These are phyloP conservation scores for Manis crassicaudata DNA, from an alignment of 2,797 vertebrate genomes.

Conservation along the genomic window DNA sequence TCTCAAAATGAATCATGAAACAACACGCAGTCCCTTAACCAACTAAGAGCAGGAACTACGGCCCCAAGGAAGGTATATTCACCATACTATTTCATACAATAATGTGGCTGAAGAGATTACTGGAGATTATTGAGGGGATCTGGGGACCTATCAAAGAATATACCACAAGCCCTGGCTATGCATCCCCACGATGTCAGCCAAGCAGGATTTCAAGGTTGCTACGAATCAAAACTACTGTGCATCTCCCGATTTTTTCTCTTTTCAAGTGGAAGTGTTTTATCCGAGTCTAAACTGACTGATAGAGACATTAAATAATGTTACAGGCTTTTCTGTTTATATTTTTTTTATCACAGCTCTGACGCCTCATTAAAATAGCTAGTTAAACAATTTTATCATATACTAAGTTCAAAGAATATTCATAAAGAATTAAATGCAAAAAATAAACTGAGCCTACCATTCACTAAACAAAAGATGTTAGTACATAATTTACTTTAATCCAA, in stretches of 20 bases:
- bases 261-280: background rate
- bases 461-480: background rate
- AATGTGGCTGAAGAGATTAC: background rate
- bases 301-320: background rate
- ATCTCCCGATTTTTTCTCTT: background rate
- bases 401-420: background rate
- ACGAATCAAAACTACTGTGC: background rate
- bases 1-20: slow-evolving; percentile 36
- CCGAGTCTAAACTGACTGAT: background rate
- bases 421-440: slow-evolving; percentile 23
- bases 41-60: background rate
- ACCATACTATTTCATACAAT: background rate
- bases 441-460: background rate
- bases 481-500: background rate
- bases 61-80: background rate
- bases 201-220: background rate
- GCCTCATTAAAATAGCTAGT: background rate
- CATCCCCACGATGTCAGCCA: background rate
- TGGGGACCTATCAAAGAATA: background rate
- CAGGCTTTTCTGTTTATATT: background rate
- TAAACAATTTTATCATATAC: background rate
- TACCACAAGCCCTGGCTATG: background rate
- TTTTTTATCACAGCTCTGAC: slow-evolving; percentile 30
- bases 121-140: no score
- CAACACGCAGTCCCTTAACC: background rate